Conservation (phyloP, 2,888 invertebrate genomes). For the Xiphydria camelus region DNA sequence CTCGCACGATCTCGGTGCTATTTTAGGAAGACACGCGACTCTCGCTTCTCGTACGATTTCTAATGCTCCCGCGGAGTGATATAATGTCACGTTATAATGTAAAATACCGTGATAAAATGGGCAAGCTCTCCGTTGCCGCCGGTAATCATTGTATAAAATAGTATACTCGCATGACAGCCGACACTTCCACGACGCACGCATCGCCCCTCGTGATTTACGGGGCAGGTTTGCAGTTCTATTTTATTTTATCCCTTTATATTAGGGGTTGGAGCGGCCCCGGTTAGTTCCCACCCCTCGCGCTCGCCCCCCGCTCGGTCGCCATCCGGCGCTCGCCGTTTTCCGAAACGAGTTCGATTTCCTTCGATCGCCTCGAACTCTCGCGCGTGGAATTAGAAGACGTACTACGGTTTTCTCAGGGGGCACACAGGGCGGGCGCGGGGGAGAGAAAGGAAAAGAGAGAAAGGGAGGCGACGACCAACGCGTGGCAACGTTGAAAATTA, state of each 20-base stretch:
- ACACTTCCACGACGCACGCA: constrained; percentile 35
- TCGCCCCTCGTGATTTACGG: constrained; percentile 38
- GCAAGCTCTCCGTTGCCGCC: constrained; percentile 18
- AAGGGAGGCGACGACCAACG: too few species aligned
- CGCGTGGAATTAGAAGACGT: too few species aligned
- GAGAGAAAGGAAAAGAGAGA: too few species aligned
- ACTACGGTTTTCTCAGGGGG: too few species aligned
- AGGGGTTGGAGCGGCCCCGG: constrained; percentile 17
- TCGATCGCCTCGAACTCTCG: too few species aligned
- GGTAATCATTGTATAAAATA: constrained; percentile 30
- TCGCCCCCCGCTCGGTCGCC: constrained; percentile 10
- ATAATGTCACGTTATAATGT: constrained; percentile 29
- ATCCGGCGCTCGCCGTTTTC: neutral
- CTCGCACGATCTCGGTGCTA: too few species aligned
- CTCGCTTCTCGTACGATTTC: too few species aligned
- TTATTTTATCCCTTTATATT: constrained; percentile 23
- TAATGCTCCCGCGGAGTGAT: constrained; percentile 16
- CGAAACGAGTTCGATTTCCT: too few species aligned
- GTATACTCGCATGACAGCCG: constrained; percentile 31
- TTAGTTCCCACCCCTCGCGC: constrained; percentile 7
- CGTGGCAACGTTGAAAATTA: too few species aligned
- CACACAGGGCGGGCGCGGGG: too few species aligned
- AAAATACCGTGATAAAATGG: constrained; percentile 31
- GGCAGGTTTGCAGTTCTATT: constrained; percentile 26
- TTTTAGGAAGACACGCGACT: constrained; percentile 18